These are phyloP conservation scores for Bubo blakistoni DNA, from an alignment of 2,113 vertebrate genomes.

Conservation along the genomic window DNA sequence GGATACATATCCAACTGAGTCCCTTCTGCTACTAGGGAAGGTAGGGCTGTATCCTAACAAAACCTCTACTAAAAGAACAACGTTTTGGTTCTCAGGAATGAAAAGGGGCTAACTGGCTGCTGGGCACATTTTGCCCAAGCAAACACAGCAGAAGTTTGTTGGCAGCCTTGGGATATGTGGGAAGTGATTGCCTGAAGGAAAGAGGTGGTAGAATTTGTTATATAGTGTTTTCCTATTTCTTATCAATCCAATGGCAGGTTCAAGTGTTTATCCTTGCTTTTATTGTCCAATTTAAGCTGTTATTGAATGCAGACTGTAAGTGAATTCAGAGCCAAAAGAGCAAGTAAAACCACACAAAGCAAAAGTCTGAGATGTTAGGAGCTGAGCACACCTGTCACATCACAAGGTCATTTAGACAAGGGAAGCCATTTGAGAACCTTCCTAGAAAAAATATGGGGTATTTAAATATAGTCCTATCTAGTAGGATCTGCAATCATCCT, in stretches of 20 bases:
- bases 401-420: background rate
- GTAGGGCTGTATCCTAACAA: background rate
- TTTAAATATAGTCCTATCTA: background rate
- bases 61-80: constrained; percentile 28
- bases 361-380: background rate
- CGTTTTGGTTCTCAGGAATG: background rate
- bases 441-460: background rate
- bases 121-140: background rate
- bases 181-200: background rate
- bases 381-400: background rate
- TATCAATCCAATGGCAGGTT: background rate
- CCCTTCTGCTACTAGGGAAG: background rate
- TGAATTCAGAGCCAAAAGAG: background rate
- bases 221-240: background rate
- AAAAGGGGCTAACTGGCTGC: background rate
- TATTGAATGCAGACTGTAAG: background rate
- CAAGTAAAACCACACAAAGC: background rate
- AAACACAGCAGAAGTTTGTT: constrained; percentile 17
- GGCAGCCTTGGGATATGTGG: background rate
- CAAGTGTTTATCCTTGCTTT: background rate
- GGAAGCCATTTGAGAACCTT: background rate
- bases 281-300: background rate
- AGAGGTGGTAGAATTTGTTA: background rate
- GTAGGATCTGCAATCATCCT: background rate
- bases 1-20: background rate